Evolutionary conservation across 2,113 vertebrate genomes (phyloP), one percentile per base, ranked within the genome.

Genomic region (Nycticryphes semicollaris): DNA sequence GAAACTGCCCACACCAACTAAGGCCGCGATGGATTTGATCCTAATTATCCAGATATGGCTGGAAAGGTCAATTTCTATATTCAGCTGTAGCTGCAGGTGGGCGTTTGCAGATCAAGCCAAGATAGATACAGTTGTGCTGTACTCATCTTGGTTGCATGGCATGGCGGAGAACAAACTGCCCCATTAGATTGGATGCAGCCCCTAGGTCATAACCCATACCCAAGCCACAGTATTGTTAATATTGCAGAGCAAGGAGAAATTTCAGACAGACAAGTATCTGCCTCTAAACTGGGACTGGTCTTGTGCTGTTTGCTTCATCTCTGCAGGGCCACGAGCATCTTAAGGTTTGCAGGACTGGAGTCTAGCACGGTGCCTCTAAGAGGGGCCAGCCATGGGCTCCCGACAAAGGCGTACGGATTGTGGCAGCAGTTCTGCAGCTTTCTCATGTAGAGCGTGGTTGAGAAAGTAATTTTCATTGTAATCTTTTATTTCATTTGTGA

Each of bases 351-450:
- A 54, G 47, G 59, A 18, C 9, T 21, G 22, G 66, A 68, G 16
- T 15, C 18, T 13, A 37, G 4, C 2, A 1, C 1, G 20, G 14
- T 66, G 28, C 24, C 50, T 47, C 18, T 2, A 4, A 48, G 59
- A 54, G 51, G 53, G 10, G 48, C 21, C 1, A 1, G 43, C 76
- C 6, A 1, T 56, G 74, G 47, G 69, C 28, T 83, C 51, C 50
- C 0, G 5, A 21, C 37, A 28, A 27, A 68, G 78, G 45, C n/a
- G 0, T 14, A 6, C 0, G 13, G 51, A 60, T 60, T 0, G 0
- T 48, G 76, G 83, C 75, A 73, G 73, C 63, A 47, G 41, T 17
- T 76, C 78, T 77, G 67, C 77, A 70, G 64, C 56, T 51, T 75
- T 22, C 87, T 67, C 35, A 9, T 18, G 76, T 45, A 28, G 54